phyloP scores from a whole-genome alignment of 2,888 invertebrate genomes.

The Phania funesta region DNA sequence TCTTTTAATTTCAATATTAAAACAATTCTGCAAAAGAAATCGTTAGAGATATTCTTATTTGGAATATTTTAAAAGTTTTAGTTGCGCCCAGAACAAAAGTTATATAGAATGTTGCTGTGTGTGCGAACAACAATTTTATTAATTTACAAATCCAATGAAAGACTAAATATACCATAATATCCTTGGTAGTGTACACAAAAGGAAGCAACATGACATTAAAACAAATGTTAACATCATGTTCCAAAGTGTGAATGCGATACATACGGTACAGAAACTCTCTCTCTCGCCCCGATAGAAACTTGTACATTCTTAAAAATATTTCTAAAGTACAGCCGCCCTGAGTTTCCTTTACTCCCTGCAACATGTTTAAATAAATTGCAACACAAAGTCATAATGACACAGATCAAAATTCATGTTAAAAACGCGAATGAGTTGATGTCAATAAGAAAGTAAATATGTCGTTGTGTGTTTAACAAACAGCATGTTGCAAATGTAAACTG shows the following conservation, averaged over 20 bases:
- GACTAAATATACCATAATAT: not conserved
- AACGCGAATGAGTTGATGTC: constrained; percentile 51
- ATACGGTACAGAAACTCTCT: not conserved
- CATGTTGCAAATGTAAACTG: constrained; percentile 21
- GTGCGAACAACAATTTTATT: not conserved
- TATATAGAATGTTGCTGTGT: too few relatives aligned
- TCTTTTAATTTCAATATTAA: too few relatives aligned
- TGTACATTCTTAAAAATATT: not conserved
- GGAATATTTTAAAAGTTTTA: too few relatives aligned
- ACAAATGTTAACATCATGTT: constrained; percentile 55
- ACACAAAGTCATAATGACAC: constrained; percentile 60
- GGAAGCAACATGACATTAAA: constrained; percentile 48
- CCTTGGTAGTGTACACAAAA: not conserved
- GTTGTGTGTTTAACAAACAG: not conserved
- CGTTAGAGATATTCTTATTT: too few relatives aligned
- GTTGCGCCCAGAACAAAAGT: too few relatives aligned
- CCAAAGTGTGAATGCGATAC: constrained; percentile 36
- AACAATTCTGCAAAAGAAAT: not conserved
- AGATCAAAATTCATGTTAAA: constrained; percentile 58
- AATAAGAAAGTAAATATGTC: not conserved
- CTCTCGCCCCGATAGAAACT: too few relatives aligned
- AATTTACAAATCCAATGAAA: not conserved
- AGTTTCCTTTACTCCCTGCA: not conserved
- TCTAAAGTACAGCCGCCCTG: not conserved
- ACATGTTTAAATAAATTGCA: constrained; percentile 47